Conservation (phyloP, 2,113 vertebrate genomes). For the Zonotrichia leucophrys region DNA sequence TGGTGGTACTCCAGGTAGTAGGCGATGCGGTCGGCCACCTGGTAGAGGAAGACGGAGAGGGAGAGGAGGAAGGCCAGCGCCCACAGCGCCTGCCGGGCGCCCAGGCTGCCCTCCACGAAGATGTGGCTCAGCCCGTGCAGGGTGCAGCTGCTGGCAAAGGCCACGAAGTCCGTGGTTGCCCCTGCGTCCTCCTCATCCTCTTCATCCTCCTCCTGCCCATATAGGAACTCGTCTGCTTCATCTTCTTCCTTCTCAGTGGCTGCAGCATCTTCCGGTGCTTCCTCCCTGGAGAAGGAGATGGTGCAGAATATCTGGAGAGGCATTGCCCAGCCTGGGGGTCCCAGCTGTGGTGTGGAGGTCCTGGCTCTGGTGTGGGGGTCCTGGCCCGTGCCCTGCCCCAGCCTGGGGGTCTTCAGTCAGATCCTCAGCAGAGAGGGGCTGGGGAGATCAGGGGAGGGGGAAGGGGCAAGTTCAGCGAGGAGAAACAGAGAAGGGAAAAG, state of each 20-base stretch:
- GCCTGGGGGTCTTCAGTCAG: background rate
- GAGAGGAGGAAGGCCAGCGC: constrained; percentile 83
- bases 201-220: constrained; percentile 55
- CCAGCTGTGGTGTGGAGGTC: background rate
- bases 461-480: background rate
- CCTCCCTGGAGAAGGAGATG: constrained; percentile 87
- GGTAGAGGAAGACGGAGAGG: constrained; percentile 85
- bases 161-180: constrained; percentile 71
- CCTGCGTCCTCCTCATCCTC: constrained; percentile 16
- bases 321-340: constrained; percentile 68
- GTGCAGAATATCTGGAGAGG: constrained; percentile 94
- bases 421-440: background rate
- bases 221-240: background rate
- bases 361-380: background rate
- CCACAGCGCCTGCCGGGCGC: constrained; percentile 86
- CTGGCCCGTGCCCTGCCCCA: background rate
- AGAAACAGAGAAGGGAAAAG: background rate
- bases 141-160: constrained; percentile 85
- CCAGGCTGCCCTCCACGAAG: constrained; percentile 84
- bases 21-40: constrained; percentile 86
- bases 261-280: constrained; percentile 58
- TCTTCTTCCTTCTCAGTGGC: constrained; percentile 18
- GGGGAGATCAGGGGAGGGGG: background rate
- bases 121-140: constrained; percentile 91
- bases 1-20: constrained; percentile 89